These are phyloP conservation scores for Lithophane semibrunnea DNA, from an alignment of 2,888 invertebrate genomes.

Conservation along the genomic window DNA sequence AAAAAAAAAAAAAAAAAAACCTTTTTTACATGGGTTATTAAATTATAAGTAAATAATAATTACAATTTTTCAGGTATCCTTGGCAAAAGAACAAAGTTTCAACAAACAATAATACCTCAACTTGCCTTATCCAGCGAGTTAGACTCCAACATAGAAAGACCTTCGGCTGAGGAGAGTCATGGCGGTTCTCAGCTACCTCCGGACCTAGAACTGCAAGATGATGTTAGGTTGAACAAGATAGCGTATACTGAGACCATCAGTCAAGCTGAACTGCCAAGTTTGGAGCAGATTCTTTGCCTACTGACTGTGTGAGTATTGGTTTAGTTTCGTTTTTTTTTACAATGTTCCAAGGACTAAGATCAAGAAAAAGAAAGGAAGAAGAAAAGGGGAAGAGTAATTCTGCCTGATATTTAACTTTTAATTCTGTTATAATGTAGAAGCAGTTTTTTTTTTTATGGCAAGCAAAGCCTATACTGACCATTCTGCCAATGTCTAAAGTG, in stretches of 20 bases:
- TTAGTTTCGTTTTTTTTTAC: not conserved
- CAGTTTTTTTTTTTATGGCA: no score
- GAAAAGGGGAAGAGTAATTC: not conserved
- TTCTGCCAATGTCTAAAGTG: no score
- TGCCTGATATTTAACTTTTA: not conserved
- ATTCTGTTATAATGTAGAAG: no score
- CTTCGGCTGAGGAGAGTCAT: slow-evolving; percentile 87
- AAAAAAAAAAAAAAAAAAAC: no score
- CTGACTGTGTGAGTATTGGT: slow-evolving; percentile 91
- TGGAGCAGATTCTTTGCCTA: slow-evolving; percentile 95
- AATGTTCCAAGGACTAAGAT: not conserved
- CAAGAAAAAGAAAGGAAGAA: not conserved
- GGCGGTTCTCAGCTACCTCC: slow-evolving; percentile 89
- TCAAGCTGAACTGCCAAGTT: slow-evolving; percentile 91
- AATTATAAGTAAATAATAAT: not conserved
- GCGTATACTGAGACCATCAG: slow-evolving; percentile 91
- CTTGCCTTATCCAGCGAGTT: slow-evolving; percentile 93
- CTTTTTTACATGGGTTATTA: not conserved
- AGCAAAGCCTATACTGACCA: no score
- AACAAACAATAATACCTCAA: slow-evolving; percentile 95
- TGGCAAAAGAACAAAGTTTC: slow-evolving; percentile 97
- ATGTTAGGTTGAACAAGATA: slow-evolving; percentile 95
- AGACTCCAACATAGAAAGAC: slow-evolving; percentile 81
- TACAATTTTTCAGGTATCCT: slow-evolving; percentile 91
- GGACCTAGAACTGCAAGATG: slow-evolving; percentile 95